A percentile compares a stretch with the other conserved stretches of the same genome.
Conservation (phyloP, 2,888 invertebrate species). For the Uloborus plumipes region DNA sequence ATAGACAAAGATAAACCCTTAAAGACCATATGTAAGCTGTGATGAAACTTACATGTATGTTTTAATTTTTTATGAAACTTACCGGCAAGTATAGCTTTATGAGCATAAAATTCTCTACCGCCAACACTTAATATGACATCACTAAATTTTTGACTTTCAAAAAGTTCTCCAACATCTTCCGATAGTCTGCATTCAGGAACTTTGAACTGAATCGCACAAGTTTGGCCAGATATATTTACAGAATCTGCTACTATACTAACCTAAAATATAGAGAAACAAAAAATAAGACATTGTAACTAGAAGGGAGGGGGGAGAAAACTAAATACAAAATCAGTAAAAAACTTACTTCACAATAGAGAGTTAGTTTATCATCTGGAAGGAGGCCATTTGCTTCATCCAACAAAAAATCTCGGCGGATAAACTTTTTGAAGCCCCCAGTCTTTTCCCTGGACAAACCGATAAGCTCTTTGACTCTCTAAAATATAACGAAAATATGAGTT, state of each 20-base stretch:
- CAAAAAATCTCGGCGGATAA: constrained; percentile 97
- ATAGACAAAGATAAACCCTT: no score
- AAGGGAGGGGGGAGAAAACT: neutral
- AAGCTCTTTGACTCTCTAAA: constrained; percentile 88
- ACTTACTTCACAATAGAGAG: constrained; percentile 95
- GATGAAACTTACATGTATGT: no score
- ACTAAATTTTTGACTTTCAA: constrained; percentile 97
- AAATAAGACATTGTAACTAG: neutral
- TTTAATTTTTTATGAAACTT: constrained; percentile 65
- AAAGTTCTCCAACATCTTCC: constrained; percentile 93
- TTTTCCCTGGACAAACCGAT: constrained; percentile 99
- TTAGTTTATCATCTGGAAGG: constrained; percentile 97
- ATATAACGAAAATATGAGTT: constrained; percentile 61
- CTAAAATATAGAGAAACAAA: constrained; percentile 71
- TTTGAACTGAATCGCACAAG: constrained; percentile 97
- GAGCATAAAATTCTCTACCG: constrained; percentile 79
- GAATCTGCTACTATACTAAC: constrained; percentile 98
- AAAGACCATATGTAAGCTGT: no score
- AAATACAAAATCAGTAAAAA: neutral
- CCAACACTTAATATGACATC: constrained; percentile 96
- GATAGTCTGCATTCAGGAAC: constrained; percentile 83
- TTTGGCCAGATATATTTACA: constrained; percentile 98
- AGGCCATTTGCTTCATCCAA: constrained; percentile 98
- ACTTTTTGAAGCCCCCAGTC: constrained; percentile 99
- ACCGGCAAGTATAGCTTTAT: constrained; percentile 97